phyloP scores from a whole-genome alignment of 2,888 invertebrate genomes.

The Salticus scenicus region DNA sequence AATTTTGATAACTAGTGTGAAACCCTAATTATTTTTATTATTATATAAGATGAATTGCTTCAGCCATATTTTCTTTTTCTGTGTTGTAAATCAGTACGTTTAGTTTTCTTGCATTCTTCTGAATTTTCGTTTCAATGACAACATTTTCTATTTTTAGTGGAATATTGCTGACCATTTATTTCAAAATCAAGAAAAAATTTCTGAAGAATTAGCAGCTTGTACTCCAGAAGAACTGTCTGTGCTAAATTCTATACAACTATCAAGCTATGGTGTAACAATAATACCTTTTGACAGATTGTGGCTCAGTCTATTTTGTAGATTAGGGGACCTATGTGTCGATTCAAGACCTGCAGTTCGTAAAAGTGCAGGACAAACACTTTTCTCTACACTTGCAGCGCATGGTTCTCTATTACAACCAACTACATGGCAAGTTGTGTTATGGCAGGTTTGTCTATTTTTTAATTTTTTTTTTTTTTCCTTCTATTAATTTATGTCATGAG shows the following conservation, averaged over 20 bases:
- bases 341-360: conserved; percentile 95
- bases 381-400: conserved; percentile 97
- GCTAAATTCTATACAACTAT: conserved; percentile 78
- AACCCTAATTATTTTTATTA: no score
- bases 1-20: no score
- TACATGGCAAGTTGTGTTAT: conserved; percentile 95
- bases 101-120: no score
- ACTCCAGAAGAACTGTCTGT: conserved; percentile 40
- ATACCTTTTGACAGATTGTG: conserved; percentile 91
- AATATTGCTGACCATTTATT: conserved; percentile 98
- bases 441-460: conserved; percentile 80
- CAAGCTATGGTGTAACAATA: conserved; percentile 81
- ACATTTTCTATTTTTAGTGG: conserved; percentile 85
- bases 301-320: conserved; percentile 94
- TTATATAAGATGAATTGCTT: no score
- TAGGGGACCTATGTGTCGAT: conserved; percentile 95
- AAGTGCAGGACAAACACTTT: conserved; percentile 97
- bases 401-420: conserved; percentile 89
- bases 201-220: conserved; percentile 78
- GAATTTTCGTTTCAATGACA: no score
- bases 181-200: conserved; percentile 86
- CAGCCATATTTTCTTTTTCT: no score
- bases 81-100: no score
- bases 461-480: no score
- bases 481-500: no score